These are phyloP conservation scores for Dexiosoma caninum DNA, from an alignment of 2,888 invertebrate species.

Conservation along the genomic window DNA sequence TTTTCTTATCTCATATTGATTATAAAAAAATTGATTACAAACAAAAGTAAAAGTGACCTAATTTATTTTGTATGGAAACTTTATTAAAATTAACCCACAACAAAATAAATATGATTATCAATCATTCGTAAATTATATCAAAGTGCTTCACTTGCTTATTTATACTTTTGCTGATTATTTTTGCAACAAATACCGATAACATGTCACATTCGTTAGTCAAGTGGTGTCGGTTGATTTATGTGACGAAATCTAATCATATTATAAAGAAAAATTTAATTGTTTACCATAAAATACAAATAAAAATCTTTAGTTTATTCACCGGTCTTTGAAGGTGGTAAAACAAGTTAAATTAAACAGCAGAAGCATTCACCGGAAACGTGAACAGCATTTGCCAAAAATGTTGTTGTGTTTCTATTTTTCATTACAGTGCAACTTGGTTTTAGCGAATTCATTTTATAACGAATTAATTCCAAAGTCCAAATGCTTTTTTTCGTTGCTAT, in stretches of 20 bases:
- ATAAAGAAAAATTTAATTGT: not conserved
- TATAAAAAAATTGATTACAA: not conserved
- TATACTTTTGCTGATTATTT: not conserved
- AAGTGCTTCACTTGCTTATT: not conserved
- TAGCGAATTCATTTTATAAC: too few relatives aligned
- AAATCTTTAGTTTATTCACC: not conserved
- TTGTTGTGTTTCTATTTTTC: not conserved
- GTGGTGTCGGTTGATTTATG: not conserved
- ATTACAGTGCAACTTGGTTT: too few relatives aligned
- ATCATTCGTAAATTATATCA: not conserved
- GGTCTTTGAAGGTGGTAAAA: slow-evolving; percentile 15
- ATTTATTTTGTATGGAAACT: not conserved
- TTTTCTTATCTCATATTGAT: not conserved
- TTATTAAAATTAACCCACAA: not conserved
- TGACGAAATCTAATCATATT: not conserved
- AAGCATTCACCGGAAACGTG: slow-evolving; percentile 56
- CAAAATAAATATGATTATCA: not conserved
- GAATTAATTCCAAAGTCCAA: too few relatives aligned
- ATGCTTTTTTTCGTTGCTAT: too few relatives aligned
- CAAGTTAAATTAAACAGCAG: slow-evolving; percentile 28
- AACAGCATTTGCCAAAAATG: slow-evolving; percentile 51
- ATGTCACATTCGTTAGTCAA: not conserved
- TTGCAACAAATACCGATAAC: slow-evolving; percentile 17
- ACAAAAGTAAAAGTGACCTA: not conserved
- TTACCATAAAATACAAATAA: slow-evolving; percentile 20